Evolutionary conservation across 2,113 vertebrate genomes (phyloP).

Genomic region (Vireo altiloquus): DNA sequence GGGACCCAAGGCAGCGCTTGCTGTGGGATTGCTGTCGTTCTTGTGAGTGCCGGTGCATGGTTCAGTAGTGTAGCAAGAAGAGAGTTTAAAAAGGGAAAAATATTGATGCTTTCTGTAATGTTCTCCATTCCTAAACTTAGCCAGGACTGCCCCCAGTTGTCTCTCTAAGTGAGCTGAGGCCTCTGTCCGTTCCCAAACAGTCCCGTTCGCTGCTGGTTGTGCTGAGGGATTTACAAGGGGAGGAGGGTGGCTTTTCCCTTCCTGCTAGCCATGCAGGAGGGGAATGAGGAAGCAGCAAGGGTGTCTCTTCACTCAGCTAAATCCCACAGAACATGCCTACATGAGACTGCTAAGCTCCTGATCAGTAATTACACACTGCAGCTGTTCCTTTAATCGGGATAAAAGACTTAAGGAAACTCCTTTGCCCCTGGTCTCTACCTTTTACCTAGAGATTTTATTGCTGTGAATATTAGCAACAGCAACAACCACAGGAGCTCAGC

Average conservation of each 20-base stretch:
- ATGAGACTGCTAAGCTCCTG: constrained; percentile 3
- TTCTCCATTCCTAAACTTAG: neutral
- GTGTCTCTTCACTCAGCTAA: neutral
- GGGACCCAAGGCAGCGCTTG: neutral
- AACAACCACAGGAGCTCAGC: neutral
- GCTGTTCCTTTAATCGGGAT: constrained; percentile 25
- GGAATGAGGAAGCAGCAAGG: neutral
- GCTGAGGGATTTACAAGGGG: neutral
- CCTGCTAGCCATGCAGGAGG: neutral
- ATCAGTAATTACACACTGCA: constrained; percentile 9
- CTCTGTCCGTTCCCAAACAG: neutral
- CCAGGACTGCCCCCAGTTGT: neutral
- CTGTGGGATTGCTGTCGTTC: accelerated
- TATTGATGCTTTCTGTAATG: neutral
- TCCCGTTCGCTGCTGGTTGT: neutral
- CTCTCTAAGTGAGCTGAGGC: neutral
- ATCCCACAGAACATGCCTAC: neutral
- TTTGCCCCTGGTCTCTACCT: constrained; percentile 13
- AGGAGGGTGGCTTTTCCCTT: neutral
- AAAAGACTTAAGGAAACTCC: constrained; percentile 36
- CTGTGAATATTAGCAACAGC: neutral
- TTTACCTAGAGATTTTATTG: neutral
- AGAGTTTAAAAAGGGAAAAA: neutral
- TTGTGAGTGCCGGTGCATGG: accelerated
- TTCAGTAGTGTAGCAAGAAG: neutral